Conservation (phyloP, 2,797 vertebrate species). For the Coluber constrictor region DNA sequence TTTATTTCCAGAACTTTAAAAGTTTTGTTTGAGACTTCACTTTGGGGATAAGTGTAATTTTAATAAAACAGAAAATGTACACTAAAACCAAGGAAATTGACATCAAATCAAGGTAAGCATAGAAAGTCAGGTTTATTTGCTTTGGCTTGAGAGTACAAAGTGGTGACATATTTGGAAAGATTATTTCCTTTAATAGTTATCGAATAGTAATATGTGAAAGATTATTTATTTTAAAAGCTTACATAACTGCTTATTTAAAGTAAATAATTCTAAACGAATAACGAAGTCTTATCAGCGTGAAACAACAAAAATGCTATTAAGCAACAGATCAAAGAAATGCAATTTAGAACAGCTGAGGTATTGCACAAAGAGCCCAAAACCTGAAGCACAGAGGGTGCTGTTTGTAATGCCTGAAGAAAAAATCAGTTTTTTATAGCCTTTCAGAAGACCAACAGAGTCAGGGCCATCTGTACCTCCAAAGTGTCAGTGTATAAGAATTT, state of each 20-base stretch:
- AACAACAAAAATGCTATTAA: not conserved
- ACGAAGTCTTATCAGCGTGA: not conserved
- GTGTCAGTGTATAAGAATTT: too few relatives aligned
- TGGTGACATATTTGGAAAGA: constrained; percentile 6
- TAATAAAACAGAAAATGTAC: constrained; percentile 23
- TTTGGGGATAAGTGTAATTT: constrained; percentile 21
- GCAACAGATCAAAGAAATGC: not conserved
- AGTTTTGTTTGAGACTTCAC: not conserved
- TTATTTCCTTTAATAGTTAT: not conserved
- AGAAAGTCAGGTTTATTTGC: not conserved
- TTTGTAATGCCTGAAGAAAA: not conserved
- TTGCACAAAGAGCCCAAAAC: not conserved
- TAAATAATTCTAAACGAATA: not conserved
- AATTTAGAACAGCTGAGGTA: not conserved
- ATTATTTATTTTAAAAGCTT: not conserved
- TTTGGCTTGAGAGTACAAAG: not conserved
- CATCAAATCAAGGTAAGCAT: not conserved
- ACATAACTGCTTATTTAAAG: not conserved
- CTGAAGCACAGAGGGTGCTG: not conserved
- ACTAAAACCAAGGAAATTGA: constrained; percentile 6
- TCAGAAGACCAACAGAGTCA: too few relatives aligned
- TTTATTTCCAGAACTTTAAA: not conserved
- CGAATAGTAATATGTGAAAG: not conserved
- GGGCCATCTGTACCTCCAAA: not conserved
- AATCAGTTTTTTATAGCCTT: too few relatives aligned